Evolutionary conservation across 2,113 vertebrate species (phyloP).

Genomic region (Hypomesus transpacificus): DNA sequence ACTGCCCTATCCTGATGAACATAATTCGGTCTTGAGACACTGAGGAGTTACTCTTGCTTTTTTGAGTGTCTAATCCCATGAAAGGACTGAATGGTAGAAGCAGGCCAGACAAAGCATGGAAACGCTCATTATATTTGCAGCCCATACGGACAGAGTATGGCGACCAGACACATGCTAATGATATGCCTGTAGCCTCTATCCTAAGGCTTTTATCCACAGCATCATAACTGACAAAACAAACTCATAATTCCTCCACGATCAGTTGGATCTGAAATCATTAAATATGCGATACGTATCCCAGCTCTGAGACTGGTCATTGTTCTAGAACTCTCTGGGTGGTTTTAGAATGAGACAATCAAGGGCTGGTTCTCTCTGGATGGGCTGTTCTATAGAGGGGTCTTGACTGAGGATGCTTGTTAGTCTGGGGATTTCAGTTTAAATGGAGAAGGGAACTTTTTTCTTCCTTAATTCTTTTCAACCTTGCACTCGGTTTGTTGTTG

Average conservation of each 20-base stretch:
- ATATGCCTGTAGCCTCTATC: background rate
- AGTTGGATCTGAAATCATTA: background rate
- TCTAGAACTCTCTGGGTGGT: background rate
- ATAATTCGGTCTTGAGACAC: conserved; percentile 15
- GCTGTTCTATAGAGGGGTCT: no score
- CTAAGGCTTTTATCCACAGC: conserved; percentile 14
- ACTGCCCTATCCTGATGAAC: background rate
- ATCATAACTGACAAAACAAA: conserved; percentile 2
- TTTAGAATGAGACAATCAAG: no score
- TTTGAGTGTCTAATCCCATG: conserved; percentile 10
- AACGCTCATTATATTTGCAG: conserved; percentile 1
- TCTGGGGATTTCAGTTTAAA: no score
- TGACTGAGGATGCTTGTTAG: no score
- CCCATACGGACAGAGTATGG: conserved; percentile 8
- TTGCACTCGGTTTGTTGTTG: no score
- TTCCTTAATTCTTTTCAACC: no score
- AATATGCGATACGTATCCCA: background rate
- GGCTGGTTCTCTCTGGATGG: no score
- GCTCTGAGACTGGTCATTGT: background rate
- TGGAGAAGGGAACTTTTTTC: no score
- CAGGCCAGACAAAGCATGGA: background rate
- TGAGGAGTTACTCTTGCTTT: background rate
- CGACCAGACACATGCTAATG: conserved; percentile 3
- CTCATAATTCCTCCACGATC: conserved; percentile 40
- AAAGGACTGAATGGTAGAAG: conserved; percentile 1